These are phyloP conservation scores for Leucopsar rothschildi DNA, from an alignment of 2,113 vertebrate species.

Conservation along the genomic window DNA sequence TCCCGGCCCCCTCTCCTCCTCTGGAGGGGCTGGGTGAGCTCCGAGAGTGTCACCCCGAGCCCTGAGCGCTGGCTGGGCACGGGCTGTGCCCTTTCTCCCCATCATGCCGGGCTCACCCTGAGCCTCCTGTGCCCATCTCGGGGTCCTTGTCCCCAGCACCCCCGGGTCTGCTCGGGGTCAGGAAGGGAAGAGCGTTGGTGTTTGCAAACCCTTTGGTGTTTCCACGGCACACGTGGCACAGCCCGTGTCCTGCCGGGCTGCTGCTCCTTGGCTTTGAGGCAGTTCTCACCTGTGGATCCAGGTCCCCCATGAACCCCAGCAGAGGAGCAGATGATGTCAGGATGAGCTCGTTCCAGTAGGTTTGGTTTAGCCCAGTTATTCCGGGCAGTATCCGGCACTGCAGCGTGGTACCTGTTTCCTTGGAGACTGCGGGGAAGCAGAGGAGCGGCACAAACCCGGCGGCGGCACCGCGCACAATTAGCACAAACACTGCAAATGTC, in stretches of 20 bases:
- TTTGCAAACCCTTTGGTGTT: too few relatives aligned
- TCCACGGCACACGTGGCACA: rapidly evolving
- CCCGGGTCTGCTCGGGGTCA: rapidly evolving
- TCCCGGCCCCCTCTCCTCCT: not conserved
- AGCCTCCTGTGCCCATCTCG: not conserved
- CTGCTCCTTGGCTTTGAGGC: not conserved
- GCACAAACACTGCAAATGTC: slow-evolving; percentile 64
- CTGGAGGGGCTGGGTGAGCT: rapidly evolving
- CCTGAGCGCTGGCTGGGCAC: not conserved
- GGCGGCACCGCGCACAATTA: slow-evolving; percentile 18
- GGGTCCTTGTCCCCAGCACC: not conserved
- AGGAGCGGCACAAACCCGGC: not conserved
- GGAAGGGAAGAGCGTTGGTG: rapidly evolving
- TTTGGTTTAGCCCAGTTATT: slow-evolving; percentile 4
- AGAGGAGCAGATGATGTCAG: not conserved
- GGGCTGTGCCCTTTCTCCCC: not conserved
- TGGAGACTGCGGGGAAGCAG: slow-evolving; percentile 60
- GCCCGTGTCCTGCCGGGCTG: rapidly evolving
- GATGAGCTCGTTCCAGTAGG: not conserved
- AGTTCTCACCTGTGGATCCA: not conserved
- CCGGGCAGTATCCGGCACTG: slow-evolving; percentile 28
- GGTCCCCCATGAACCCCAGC: not conserved
- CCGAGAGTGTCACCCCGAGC: not conserved
- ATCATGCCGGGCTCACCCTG: rapidly evolving
- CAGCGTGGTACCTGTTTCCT: slow-evolving; percentile 68